Base-by-base conservation (phyloP, 2,888 invertebrate species). In the Idaea aversata region DNA sequence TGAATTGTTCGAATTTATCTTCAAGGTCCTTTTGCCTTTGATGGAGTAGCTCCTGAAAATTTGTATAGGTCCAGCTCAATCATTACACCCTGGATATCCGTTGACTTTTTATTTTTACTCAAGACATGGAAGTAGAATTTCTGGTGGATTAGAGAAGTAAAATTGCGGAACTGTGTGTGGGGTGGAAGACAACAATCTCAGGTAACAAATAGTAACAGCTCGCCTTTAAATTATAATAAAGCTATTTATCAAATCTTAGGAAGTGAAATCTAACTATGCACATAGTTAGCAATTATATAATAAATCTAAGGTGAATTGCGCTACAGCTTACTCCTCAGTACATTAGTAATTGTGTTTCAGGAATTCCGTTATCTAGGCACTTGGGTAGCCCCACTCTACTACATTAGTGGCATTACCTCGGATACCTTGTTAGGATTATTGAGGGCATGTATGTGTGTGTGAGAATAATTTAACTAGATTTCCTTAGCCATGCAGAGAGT, bases 1-100 rank as follows among this genome's bases (percentile, higher is more conserved):
- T 93, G 93, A 94, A 95, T n/a, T 93, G 91, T 71, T 95, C 95
- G 78, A 94, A 94, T 77, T 96, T 95, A 0, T 93, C 84, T 72
- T 94, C 93, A 0, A 95, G 77, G 4, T 95, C 94, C 72, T 95
- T 94, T 70, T 95, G 94, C 75, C 95, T 87, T 61, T 91, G 83
- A 75, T 94, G 95, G 90, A 83, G 85, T 91, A 80, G 75, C 59
- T 86, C 86, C 91, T 92, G 67, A 35, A 35, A 15, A 59, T 61
- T 7, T 36, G 4, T 36, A n/a, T n/a, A n/a, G n/a, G n/a, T n/a
- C n/a, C n/a, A n/a, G n/a, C n/a, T n/a, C n/a, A n/a, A n/a, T n/a
- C n/a, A n/a, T n/a, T n/a, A n/a, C n/a, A n/a, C n/a, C n/a, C n/a
- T n/a, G n/a, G n/a, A n/a, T n/a, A n/a, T n/a, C n/a, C n/a, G n/a